These are phyloP conservation scores for Epirrhoe tristata DNA, from an alignment of 2,888 invertebrate genomes.

Conservation along the genomic window DNA sequence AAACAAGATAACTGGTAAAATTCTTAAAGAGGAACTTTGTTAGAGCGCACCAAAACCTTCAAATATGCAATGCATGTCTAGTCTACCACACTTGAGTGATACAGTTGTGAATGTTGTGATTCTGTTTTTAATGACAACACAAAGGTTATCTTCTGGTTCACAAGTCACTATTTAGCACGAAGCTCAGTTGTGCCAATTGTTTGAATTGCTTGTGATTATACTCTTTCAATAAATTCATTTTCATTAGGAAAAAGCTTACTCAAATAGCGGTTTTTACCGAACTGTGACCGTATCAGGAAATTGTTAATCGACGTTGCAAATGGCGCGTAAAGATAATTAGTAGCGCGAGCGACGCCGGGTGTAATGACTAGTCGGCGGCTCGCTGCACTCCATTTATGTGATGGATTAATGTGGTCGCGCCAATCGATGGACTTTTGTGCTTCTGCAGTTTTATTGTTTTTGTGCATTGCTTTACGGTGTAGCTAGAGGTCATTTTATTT, in stretches of 20 bases:
- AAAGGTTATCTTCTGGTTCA: too few species aligned
- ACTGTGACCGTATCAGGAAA: slow-evolving; percentile 53
- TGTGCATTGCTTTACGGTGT: not conserved
- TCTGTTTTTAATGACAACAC: too few species aligned
- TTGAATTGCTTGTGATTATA: too few species aligned
- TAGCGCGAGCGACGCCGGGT: slow-evolving; percentile 50
- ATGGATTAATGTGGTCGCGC: slow-evolving; percentile 35
- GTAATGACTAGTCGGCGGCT: slow-evolving; percentile 53
- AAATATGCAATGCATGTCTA: too few species aligned
- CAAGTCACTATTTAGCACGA: too few species aligned
- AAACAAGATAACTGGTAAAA: not conserved
- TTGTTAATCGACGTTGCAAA: slow-evolving; percentile 69
- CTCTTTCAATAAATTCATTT: too few species aligned
- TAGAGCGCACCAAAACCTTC: too few species aligned
- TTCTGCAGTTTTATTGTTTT: slow-evolving; percentile 18
- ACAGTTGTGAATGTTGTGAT: too few species aligned
- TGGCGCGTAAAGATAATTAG: slow-evolving; percentile 74
- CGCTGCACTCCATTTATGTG: slow-evolving; percentile 44
- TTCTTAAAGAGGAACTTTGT: not conserved
- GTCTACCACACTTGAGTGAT: too few species aligned
- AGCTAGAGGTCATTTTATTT: not conserved
- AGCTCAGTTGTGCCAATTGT: too few species aligned
- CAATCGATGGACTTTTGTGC: slow-evolving; percentile 18
- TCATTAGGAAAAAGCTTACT: not conserved
- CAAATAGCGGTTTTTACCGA: slow-evolving; percentile 9